Evolutionary conservation across 1,140 invertebrate species (phyloP).

Genomic region (Anadara kagoshimensis): DNA sequence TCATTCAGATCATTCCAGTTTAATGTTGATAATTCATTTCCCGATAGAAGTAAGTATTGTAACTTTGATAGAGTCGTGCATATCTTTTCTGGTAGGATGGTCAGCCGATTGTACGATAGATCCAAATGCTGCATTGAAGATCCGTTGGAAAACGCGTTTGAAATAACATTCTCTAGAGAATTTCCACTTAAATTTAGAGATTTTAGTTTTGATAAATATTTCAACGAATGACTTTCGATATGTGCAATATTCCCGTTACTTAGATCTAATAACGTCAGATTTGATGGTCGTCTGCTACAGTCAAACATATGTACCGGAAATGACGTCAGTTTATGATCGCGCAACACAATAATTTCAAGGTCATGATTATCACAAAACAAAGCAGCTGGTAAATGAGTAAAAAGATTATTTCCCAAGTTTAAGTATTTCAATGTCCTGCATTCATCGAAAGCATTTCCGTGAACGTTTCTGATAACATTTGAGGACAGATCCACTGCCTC

Average conservation of each 20-base stretch:
- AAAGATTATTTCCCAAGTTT: conserved; percentile 25
- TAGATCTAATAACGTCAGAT: conserved; percentile 28
- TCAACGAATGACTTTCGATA: conserved; percentile 15
- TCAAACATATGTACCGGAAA: conserved; percentile 23
- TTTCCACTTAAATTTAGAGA: conserved; percentile 26
- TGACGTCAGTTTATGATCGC: conserved; percentile 8
- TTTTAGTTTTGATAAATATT: conserved; percentile 19
- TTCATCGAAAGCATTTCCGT: conserved; percentile 13
- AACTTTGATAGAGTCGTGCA: conserved; percentile 6
- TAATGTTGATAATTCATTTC: conserved; percentile 12
- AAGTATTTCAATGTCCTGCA: conserved; percentile 15
- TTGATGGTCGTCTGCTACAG: conserved; percentile 1
- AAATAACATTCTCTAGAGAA: conserved; percentile 7
- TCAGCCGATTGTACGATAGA: conserved; percentile 31
- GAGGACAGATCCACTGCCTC: conserved; percentile 28
- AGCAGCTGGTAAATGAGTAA: not conserved
- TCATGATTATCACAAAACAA: conserved; percentile 22
- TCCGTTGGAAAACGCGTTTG: conserved; percentile 19
- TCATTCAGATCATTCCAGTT: conserved; percentile 13
- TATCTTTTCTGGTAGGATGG: conserved; percentile 9
- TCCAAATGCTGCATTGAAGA: conserved; percentile 16
- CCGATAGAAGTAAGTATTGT: conserved; percentile 6
- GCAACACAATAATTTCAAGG: conserved; percentile 23
- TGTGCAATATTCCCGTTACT: conserved; percentile 22
- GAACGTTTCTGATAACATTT: conserved; percentile 17